A percentile compares a stretch with the other conserved stretches of the same genome.
phyloP scores from a whole-genome alignment of 92 coral and sea anemone genomes.

The Porites lobata region DNA sequence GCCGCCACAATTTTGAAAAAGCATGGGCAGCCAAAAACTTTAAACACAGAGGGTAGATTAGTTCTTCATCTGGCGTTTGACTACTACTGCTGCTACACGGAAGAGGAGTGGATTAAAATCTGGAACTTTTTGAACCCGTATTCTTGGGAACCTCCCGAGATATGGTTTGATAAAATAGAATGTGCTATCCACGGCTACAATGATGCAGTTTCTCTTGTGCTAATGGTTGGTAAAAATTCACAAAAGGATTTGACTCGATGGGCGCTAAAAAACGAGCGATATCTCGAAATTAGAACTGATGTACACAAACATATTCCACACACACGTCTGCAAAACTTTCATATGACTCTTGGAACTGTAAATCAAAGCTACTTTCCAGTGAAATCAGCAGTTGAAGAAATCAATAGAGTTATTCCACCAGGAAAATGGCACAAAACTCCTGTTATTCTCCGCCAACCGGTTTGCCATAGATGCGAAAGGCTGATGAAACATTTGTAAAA shows the following conservation, averaged over 20 bases:
- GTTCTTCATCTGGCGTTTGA: conserved; percentile 57
- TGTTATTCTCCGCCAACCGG: conserved; percentile 39
- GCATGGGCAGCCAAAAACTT: conserved; percentile 32
- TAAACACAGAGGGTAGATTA: conserved; percentile 28
- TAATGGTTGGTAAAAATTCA: conserved; percentile 49
- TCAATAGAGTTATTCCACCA: conserved; percentile 42
- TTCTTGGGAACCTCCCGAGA: conserved; percentile 42
- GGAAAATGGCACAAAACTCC: conserved; percentile 61
- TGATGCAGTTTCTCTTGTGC: conserved; percentile 57
- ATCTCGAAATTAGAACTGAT: conserved; percentile 42
- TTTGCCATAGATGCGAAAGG: conserved; percentile 47
- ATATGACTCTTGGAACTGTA: conserved; percentile 67
- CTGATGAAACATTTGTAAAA: neutral
- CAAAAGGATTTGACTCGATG: conserved; percentile 23
- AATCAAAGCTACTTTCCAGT: conserved; percentile 54
- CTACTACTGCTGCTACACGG: conserved; percentile 67
- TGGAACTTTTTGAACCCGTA: conserved; percentile 41
- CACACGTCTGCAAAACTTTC: conserved; percentile 57
- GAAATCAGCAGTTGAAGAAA: conserved; percentile 47
- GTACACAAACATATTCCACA: conserved; percentile 48
- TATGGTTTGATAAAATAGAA: conserved; percentile 56
- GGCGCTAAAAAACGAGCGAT: conserved; percentile 52
- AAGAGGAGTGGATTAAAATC: conserved; percentile 36
- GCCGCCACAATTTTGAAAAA: conserved; percentile 57
- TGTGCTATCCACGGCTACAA: conserved; percentile 52